Evolutionary conservation across 1,140 invertebrate genomes (phyloP).

Genomic region (Monomorium pharaonis): DNA sequence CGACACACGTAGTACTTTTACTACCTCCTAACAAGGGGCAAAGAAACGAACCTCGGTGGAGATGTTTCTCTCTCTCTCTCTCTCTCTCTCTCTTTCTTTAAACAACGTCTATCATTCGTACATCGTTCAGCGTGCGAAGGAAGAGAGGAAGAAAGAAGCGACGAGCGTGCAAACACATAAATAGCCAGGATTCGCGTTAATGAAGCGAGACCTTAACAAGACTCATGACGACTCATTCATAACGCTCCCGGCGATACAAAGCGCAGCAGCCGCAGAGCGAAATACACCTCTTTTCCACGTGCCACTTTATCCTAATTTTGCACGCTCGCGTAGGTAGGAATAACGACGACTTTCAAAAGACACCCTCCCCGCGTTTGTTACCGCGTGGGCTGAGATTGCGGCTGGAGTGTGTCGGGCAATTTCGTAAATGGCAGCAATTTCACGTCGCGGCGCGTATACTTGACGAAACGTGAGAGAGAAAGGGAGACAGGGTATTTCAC

Average conservation of each 20-base stretch:
- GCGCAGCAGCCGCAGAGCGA: not conserved
- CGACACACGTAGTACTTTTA: constrained; percentile 7
- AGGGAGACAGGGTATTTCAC: not conserved
- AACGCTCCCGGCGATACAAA: not conserved
- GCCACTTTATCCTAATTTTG: constrained; percentile 42
- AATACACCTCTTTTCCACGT: constrained; percentile 10
- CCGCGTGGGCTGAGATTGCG: not conserved
- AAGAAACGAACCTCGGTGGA: not conserved
- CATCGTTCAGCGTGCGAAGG: no score
- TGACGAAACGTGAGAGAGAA: not conserved
- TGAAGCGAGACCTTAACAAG: constrained; percentile 5
- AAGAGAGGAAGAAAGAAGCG: not conserved
- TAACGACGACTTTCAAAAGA: constrained; percentile 33
- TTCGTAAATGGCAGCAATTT: constrained; percentile 5
- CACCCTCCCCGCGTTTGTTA: constrained; percentile 11
- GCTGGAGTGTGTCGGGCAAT: not conserved
- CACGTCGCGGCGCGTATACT: not conserved
- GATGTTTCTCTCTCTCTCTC: not conserved
- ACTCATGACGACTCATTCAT: not conserved
- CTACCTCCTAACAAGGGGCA: not conserved
- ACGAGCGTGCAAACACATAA: not conserved
- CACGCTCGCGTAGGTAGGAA: constrained; percentile 35
- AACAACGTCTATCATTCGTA: not conserved
- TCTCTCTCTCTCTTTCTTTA: not conserved
- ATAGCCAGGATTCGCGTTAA: not conserved